Conservation (phyloP, 37 sponge, comb jelly and placozoan genomes). For the Halichondria panicea region DNA sequence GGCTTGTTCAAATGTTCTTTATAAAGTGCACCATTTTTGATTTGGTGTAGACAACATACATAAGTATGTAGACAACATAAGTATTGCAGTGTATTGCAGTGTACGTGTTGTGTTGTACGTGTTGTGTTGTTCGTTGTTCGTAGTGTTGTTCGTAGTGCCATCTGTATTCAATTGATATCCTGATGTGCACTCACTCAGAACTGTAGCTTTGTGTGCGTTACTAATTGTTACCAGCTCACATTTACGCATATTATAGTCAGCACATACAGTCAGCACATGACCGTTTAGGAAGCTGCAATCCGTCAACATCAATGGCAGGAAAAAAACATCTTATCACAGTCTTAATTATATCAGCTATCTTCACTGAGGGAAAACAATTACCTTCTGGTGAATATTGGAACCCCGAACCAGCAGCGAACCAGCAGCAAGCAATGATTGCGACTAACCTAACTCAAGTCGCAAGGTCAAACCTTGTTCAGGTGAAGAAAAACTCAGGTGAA, state of each 20-base stretch:
- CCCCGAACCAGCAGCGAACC: constrained; percentile 2
- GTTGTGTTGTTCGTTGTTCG: constrained; percentile 9
- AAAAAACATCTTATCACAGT: constrained; percentile 17
- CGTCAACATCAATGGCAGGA: constrained; percentile 19
- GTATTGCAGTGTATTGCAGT: no score
- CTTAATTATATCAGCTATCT: constrained; percentile 19
- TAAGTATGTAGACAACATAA: no score
- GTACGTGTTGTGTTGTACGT: constrained; percentile 20
- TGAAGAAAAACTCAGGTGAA: constrained; percentile 12
- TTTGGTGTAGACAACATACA: no score
- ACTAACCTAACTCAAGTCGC: constrained; percentile 17
- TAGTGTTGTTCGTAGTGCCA: constrained; percentile 38
- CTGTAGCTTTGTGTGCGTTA: constrained; percentile 41
- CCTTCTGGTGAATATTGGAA: constrained; percentile 56
- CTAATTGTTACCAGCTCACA: constrained; percentile 18
- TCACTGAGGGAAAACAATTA: constrained; percentile 36
- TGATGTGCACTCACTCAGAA: background rate
- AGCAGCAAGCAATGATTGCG: constrained; percentile 6
- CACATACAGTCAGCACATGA: constrained; percentile 32
- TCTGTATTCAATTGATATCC: constrained; percentile 31
- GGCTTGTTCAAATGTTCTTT: no score
- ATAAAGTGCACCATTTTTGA: no score
- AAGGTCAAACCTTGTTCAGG: constrained; percentile 14
- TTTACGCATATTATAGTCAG: constrained; percentile 19
- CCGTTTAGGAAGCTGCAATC: constrained; percentile 10